Percentiles rank a stretch among this genome's conserved stretches.
These are phyloP conservation scores for Lophura nycthemera DNA, from an alignment of 2,113 vertebrate species.

Conservation along the genomic window DNA sequence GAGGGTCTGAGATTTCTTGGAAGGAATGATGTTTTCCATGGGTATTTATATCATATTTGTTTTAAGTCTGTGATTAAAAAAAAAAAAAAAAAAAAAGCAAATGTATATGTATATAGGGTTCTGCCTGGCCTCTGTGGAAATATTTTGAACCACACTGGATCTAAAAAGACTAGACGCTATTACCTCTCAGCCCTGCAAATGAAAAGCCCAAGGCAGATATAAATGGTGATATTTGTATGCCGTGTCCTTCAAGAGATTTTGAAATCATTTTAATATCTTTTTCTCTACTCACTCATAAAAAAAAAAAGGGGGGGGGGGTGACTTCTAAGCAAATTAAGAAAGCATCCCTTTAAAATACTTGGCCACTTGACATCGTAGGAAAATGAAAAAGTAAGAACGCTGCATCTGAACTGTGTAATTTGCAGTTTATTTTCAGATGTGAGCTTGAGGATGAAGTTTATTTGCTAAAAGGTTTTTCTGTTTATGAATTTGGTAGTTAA, in stretches of 20 bases:
- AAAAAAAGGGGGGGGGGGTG: background rate
- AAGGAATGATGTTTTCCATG: background rate
- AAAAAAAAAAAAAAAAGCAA: background rate
- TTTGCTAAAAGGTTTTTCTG: background rate
- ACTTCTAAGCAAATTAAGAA: background rate
- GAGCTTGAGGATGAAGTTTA: constrained; percentile 17
- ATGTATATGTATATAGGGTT: background rate
- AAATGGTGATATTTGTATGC: background rate
- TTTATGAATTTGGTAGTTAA: background rate
- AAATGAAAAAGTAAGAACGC: background rate
- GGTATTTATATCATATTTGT: background rate
- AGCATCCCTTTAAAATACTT: background rate
- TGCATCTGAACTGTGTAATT: background rate
- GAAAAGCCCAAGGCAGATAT: background rate
- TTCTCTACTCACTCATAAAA: background rate
- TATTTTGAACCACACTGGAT: background rate
- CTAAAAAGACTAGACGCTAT: background rate
- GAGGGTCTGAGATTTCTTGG: background rate
- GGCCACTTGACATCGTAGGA: background rate
- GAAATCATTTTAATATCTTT: background rate
- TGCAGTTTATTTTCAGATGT: constrained; percentile 20
- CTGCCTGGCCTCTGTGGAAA: background rate
- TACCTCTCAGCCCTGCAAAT: background rate
- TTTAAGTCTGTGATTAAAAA: background rate
- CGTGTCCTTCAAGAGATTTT: background rate